phyloP scores from a whole-genome alignment of 2,113 vertebrate genomes.

The Podilymbus podiceps region DNA sequence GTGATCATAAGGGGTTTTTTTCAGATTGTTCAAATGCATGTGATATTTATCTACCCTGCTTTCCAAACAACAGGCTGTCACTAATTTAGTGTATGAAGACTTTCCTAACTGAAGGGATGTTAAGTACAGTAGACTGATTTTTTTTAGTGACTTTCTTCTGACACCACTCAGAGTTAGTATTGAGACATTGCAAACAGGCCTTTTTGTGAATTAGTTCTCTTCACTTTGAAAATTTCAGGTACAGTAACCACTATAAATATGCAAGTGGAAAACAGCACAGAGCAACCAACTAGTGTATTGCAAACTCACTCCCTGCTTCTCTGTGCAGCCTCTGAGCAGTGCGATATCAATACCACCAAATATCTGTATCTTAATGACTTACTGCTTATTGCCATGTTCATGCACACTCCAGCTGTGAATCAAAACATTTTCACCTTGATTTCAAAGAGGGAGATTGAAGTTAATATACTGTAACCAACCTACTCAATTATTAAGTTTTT shows the following conservation, averaged over 20 bases:
- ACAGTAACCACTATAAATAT: fast-evolving
- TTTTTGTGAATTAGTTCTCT: neutral
- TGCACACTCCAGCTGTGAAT: neutral
- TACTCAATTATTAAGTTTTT: neutral
- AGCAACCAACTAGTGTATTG: fast-evolving
- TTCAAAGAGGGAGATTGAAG: neutral
- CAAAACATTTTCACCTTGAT: neutral
- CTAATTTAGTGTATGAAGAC: neutral
- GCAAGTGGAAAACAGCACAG: neutral
- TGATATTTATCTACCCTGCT: neutral
- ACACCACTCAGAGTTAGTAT: neutral
- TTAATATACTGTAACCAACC: neutral
- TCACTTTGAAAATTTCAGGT: neutral
- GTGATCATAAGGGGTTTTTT: neutral
- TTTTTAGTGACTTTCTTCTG: neutral
- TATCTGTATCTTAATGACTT: neutral
- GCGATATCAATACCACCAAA: neutral
- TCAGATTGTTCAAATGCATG: neutral
- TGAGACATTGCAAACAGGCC: neutral
- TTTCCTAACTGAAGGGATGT: neutral
- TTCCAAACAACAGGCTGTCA: neutral
- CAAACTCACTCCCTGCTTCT: neutral
- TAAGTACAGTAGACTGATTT: neutral
- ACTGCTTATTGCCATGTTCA: neutral
- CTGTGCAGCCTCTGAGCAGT: neutral